These are phyloP conservation scores for Pheosia gnoma DNA, from an alignment of 2,888 invertebrate species.

Conservation along the genomic window DNA sequence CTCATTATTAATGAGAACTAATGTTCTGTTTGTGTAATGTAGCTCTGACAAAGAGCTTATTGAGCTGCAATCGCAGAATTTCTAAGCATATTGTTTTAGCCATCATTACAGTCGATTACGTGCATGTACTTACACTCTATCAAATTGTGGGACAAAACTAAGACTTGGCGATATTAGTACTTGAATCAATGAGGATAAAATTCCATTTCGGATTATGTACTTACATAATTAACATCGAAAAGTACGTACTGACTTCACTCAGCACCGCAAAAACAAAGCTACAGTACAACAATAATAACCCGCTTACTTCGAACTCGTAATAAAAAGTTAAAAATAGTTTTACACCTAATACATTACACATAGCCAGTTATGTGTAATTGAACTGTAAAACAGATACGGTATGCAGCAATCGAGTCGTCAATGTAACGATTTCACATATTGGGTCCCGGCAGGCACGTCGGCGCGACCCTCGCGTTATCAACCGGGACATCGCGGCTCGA, in stretches of 20 bases:
- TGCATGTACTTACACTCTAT: too few species aligned
- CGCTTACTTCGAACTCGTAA: constrained; percentile 18
- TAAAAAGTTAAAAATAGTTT: constrained; percentile 35
- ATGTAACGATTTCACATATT: constrained; percentile 67
- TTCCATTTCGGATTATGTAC: neutral
- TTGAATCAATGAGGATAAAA: neutral
- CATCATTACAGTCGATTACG: too few species aligned
- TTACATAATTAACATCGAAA: neutral
- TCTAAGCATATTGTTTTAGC: too few species aligned
- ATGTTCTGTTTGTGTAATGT: neutral
- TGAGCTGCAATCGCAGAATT: too few species aligned
- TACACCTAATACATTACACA: constrained; percentile 35
- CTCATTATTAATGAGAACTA: neutral
- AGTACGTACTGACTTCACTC: neutral
- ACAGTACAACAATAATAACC: constrained; percentile 17
- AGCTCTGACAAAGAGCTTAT: neutral
- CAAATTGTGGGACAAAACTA: too few species aligned
- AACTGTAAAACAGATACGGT: constrained; percentile 65
- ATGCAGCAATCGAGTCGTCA: constrained; percentile 65
- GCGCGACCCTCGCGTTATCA: constrained; percentile 65
- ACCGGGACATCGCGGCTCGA: constrained; percentile 69
- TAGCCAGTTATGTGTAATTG: constrained; percentile 52
- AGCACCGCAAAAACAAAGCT: neutral
- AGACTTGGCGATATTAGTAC: too few species aligned
- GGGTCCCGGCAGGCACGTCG: constrained; percentile 65